phyloP scores from a whole-genome alignment of 64 coral and sea anemone species.

The Montipora sp. region DNA sequence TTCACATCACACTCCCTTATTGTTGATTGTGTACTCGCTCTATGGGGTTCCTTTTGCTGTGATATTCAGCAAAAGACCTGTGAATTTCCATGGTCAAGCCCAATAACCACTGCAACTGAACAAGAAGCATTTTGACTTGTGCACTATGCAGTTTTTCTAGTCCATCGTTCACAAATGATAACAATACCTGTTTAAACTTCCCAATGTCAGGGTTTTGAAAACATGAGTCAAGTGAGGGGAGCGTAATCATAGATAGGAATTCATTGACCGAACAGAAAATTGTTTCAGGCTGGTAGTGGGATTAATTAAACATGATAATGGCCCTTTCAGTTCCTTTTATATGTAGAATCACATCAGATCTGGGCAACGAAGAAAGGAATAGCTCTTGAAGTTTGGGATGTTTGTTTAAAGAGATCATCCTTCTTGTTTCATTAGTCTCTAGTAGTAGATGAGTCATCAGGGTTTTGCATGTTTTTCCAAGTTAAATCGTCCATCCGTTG shows the following conservation, averaged over 20 bases:
- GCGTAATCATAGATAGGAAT: constrained; percentile 14
- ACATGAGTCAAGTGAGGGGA: constrained; percentile 19
- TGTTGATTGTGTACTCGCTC: constrained; percentile 56
- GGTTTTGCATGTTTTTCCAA: constrained; percentile 38
- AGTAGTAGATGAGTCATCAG: constrained; percentile 50
- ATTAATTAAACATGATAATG: constrained; percentile 3
- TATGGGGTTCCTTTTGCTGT: constrained; percentile 57
- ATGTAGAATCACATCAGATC: neutral
- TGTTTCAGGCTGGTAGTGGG: constrained; percentile 42
- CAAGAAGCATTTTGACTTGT: constrained; percentile 54
- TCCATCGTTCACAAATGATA: constrained; percentile 35
- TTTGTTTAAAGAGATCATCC: neutral
- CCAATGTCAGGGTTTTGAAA: constrained; percentile 21
- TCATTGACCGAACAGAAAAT: constrained; percentile 50
- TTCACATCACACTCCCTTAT: constrained; percentile 32
- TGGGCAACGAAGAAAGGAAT: constrained; percentile 10
- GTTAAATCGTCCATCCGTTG: constrained; percentile 16
- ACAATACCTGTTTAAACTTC: constrained; percentile 14
- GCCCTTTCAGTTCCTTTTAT: constrained; percentile 53
- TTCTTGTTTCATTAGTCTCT: neutral
- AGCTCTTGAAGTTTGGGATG: constrained; percentile 32
- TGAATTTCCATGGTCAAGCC: neutral
- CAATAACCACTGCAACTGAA: constrained; percentile 2
- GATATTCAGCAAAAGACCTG: constrained; percentile 51
- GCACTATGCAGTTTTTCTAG: constrained; percentile 39